Evolutionary conservation across 2,797 vertebrate species (phyloP), one percentile per base, ranked within the genome.

Genomic region (Furcifer pardalis): DNA sequence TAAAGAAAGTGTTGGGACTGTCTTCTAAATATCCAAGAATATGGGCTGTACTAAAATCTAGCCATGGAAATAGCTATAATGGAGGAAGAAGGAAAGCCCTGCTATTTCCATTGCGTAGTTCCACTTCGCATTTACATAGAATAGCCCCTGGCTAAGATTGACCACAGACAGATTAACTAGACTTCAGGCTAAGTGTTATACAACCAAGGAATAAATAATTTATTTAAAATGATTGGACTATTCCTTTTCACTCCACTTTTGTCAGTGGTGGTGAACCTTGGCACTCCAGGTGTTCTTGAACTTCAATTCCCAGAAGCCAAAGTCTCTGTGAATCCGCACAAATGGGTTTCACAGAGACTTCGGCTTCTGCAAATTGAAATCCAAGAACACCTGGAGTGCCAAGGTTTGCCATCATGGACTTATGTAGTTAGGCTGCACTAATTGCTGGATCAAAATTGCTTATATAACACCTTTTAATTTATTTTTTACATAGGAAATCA

Each of bases 401-500:
- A n/a, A n/a, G n/a, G n/a, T n/a, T n/a, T n/a, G n/a, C n/a, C n/a
- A n/a, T n/a, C n/a, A n/a, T n/a, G n/a, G n/a, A n/a, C n/a, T n/a
- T 44, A 52, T 4, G 13, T 2, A 46, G 63, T 72, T 30, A 59
- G 81, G 21, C 52, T 79, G 40, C 13, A 37, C 77, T 76, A 30
- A 77, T 10, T 35, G 5, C 65, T 42, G 78, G 76, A 4, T 30
- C 73, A 46, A 30, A 1, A 68, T 19, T 40, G 59, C 6, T 82
- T 87, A 84, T 32, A 78, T 63, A 30, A 74, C 32, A 15, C 30
- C 25, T 1, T 63, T 88, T 21, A 13, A 56, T n/a, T n/a, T 62
- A 49, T 49, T 0, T 81, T 84, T 87, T 83, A 59, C 68, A 30
- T 81, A 99, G 98, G 99, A 99, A 97, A 99, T 99, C 81, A 98